Evolutionary conservation across 2,113 vertebrate species (phyloP), one percentile per base, ranked within the genome.

Genomic region (Tetraodon nigroviridis): DNA sequence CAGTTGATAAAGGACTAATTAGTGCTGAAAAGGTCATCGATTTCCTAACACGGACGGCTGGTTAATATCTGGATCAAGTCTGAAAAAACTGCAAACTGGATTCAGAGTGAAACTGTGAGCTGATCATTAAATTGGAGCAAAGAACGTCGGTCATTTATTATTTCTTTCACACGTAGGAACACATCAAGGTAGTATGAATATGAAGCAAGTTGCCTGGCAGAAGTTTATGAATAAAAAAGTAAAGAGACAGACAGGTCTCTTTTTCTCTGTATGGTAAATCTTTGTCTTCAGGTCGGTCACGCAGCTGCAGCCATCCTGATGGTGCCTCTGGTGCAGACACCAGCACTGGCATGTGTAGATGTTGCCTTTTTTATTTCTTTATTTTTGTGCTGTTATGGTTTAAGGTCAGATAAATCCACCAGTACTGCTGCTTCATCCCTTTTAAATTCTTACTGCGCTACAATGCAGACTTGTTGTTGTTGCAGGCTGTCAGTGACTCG

Each of bases 21-120:
- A 81, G 72, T 58, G 67, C 59, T 69, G 62, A 77, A 76, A 70
- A 79, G 48, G 61, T 69, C 69, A 85, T 86, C 78, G 85, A 89
- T 77, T 84, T 67, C 76, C 55, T 74, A 79, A 73, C 75, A 78
- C 61, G 63, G 46, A 50, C 64, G 45, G 48, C 42, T 83, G 81
- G 83, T 83, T 83, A 74, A 76, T 69, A 40, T 20, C 61, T 64
- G 50, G 40, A 52, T 60, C 59, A 13, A 3, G 54, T 79, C 74
- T 32, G 67, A 80, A 51, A 32, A 68, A 65, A 60, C 61, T 22
- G 24, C 42, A 50, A 46, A 69, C 70, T 67, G 59, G 56, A 71
- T 46, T 45, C 58, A 64, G 16, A 44, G 53, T 20, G 51, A 37
- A 21, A 55, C 5, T 44, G 5, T 37, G 8, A 37, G 11, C 32